Percentiles rank a stretch among this genome's conserved stretches.
phyloP scores from a whole-genome alignment of 2,113 vertebrate genomes.

The Struthidea cinerea region DNA sequence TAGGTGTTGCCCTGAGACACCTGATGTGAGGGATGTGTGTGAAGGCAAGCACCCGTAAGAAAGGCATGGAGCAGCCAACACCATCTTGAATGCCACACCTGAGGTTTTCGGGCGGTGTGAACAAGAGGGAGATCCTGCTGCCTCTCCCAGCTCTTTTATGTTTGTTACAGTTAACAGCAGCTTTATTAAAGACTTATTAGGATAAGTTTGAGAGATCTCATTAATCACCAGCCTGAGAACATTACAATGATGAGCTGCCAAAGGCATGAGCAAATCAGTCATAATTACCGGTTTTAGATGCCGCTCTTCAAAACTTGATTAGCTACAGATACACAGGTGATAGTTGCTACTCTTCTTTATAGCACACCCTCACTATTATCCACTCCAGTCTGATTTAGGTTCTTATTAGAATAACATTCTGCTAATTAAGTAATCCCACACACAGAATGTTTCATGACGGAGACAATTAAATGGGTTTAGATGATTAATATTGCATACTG shows the following conservation, averaged over 20 bases:
- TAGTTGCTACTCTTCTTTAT: background rate
- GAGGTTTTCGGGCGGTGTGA: background rate
- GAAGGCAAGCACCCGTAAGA: background rate
- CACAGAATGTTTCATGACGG: background rate
- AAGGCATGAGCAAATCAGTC: background rate
- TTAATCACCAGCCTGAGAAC: constrained; percentile 27
- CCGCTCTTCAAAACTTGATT: constrained; percentile 19
- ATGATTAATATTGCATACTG: background rate
- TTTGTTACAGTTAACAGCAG: background rate
- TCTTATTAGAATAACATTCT: background rate
- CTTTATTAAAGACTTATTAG: constrained; percentile 9
- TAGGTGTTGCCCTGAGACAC: background rate
- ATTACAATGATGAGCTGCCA: background rate
- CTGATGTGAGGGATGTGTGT: fast-evolving
- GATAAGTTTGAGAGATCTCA: background rate
- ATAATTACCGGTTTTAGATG: constrained; percentile 9
- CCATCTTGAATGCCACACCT: fast-evolving
- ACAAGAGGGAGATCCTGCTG: background rate
- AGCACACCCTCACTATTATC: background rate
- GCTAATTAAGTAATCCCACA: background rate
- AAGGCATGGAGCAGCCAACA: background rate
- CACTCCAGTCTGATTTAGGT: background rate
- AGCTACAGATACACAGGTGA: constrained; percentile 10
- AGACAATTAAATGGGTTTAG: background rate
- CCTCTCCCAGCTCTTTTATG: background rate